These are phyloP conservation scores for Neomorphus geoffroyi DNA, from an alignment of 2,797 vertebrate genomes.

Conservation along the genomic window DNA sequence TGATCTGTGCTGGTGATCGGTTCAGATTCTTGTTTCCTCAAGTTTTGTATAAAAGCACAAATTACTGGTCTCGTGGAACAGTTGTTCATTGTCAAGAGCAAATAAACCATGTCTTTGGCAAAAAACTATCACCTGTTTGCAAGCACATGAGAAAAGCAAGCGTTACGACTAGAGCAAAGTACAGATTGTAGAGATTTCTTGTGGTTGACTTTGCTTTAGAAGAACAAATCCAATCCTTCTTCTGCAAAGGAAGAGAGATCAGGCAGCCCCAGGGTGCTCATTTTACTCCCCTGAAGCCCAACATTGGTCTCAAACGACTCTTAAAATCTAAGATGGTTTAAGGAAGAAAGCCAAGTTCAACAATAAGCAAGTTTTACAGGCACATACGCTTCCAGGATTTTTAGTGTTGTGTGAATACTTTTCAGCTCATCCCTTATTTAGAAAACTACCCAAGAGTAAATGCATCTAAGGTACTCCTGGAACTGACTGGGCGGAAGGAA, in stretches of 20 bases:
- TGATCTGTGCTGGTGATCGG: background rate
- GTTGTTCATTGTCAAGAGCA: background rate
- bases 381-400: background rate
- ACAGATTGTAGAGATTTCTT: background rate
- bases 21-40: background rate
- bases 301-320: background rate
- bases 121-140: background rate
- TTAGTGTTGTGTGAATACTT: background rate
- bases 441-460: background rate
- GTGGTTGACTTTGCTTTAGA: background rate
- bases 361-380: background rate
- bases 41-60: background rate
- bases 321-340: background rate
- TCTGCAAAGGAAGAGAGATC: background rate
- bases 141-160: fast-evolving
- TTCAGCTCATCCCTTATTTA: too few species aligned
- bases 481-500: background rate
- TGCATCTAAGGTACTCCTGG: background rate
- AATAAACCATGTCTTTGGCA: background rate
- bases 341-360: background rate
- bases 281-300: background rate
- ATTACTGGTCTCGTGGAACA: background rate
- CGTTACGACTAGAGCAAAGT: fast-evolving
- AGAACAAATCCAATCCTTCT: background rate
- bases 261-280: background rate